Evolutionary conservation across 2,113 vertebrate genomes (phyloP), one percentile per base, ranked within the genome.

Genomic region (Macaca fascicularis): DNA sequence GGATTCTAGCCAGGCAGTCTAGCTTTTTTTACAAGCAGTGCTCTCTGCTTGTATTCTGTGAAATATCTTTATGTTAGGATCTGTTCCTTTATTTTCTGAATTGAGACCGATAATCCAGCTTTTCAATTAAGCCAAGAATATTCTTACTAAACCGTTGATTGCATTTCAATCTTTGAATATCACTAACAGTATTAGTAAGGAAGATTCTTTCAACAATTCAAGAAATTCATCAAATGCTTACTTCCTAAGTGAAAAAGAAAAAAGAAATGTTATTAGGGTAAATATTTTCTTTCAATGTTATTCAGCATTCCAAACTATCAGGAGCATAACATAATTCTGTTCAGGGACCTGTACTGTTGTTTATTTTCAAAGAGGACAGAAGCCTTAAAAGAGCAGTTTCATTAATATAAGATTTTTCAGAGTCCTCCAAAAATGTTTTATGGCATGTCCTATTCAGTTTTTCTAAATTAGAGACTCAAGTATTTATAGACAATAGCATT

Each of bases 391-490:
- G 89, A 87, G n/a, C 2, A 32, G 17, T 19, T 64, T 95, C 45
- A 95, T 61, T 93, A 84, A 84, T 64, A 90, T 59, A 32, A 84
- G 50, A 89, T 11, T 89, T 95, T 85, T 79, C 27, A 72, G 52
- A 90, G 57, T 22, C 17, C n/a, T 76, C 50, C 72, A 40, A 94
- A 96, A 80, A 40, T 1, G 35, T 91, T 84, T 95, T 91, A 91
- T 55, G 32, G 90, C 81, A 90, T 83, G 17, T 50, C 75, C 11
- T 80, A 80, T 76, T 96, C 43, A 84, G 30, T 74, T 94, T 91
- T 90, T 92, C 87, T 88, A 92, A 94, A 92, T 93, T 89, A 76
- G 14, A 92, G 48, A 82, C 83, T 93, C 25, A 83, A 55, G 38
- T 83, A 90, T 23, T 89, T 94, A 45, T 27, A 92, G 55, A 72